A percentile compares a stretch with the other conserved stretches of the same genome.
phyloP scores from a whole-genome alignment of 35 echinoderm and acorn worm genomes.

The Apostichopus parvimensis region DNA sequence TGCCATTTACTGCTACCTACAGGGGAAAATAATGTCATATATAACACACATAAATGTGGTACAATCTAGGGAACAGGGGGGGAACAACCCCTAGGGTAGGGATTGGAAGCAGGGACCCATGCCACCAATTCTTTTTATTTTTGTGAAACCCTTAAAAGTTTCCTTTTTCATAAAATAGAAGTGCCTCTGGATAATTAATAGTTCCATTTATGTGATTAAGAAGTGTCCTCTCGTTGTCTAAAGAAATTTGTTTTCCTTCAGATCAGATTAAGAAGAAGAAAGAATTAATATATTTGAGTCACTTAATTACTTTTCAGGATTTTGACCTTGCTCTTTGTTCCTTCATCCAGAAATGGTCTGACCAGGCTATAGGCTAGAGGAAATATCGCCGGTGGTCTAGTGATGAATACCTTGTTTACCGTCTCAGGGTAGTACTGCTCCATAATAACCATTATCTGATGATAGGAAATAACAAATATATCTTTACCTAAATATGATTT shows the following conservation, averaged over 20 bases:
- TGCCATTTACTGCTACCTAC: conserved; percentile 40
- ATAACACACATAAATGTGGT: neutral
- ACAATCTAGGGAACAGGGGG: too few species aligned
- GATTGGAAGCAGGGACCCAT: neutral
- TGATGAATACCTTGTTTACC: conserved; percentile 14
- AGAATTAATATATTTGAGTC: too few species aligned
- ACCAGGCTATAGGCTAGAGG: conserved; percentile 42
- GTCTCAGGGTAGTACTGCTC: conserved; percentile 55
- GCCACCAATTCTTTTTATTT: too few species aligned
- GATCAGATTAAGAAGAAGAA: too few species aligned
- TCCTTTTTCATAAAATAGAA: too few species aligned
- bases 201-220: too few species aligned
- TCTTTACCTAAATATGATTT: neutral
- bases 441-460: conserved; percentile 8
- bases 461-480: neutral
- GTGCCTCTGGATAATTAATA: too few species aligned
- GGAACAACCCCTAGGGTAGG: too few species aligned
- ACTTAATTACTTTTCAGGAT: conserved; percentile 53
- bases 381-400: conserved; percentile 49
- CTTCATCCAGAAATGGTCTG: conserved; percentile 19
- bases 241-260: too few species aligned
- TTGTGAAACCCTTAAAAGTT: too few species aligned
- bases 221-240: too few species aligned
- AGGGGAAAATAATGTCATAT: neutral
- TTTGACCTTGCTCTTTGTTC: conserved; percentile 49